phyloP scores from a whole-genome alignment of 2,797 vertebrate species.

The Paedocypris micromegethes region DNA sequence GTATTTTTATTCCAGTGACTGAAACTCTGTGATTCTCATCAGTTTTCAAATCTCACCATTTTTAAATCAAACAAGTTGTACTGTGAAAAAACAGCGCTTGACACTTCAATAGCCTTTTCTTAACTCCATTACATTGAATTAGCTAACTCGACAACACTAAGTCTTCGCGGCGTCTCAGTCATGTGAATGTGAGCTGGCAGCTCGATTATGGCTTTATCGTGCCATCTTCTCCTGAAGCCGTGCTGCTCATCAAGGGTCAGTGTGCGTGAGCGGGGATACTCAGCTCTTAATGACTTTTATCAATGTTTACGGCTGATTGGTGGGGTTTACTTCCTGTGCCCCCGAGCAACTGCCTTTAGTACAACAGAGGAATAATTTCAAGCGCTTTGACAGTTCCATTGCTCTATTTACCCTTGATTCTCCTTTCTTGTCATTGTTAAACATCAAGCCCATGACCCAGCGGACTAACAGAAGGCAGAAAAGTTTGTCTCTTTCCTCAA shows the following conservation, averaged over 20 bases:
- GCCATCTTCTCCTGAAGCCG: slow-evolving; percentile 13
- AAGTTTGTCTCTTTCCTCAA: slow-evolving; percentile 27
- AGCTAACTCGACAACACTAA: slow-evolving; percentile 34
- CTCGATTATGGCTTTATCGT: slow-evolving; percentile 39
- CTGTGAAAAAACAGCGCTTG: too few relatives aligned
- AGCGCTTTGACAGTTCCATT: background rate
- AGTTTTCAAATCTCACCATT: too few relatives aligned
- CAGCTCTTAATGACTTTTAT: slow-evolving; percentile 15
- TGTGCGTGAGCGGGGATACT: slow-evolving; percentile 9
- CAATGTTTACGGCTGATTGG: slow-evolving; percentile 2
- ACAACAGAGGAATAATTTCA: background rate
- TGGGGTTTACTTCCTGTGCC: background rate
- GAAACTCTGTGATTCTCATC: too few relatives aligned
- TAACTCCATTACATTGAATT: background rate
- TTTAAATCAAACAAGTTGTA: too few relatives aligned
- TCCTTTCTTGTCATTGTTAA: slow-evolving; percentile 10
- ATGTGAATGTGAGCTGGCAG: slow-evolving; percentile 24
- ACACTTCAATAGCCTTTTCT: too few relatives aligned
- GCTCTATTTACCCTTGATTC: slow-evolving; percentile 18
- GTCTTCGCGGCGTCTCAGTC: slow-evolving; percentile 9
- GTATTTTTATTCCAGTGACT: too few relatives aligned
- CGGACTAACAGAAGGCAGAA: slow-evolving; percentile 24
- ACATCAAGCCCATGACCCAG: slow-evolving; percentile 7
- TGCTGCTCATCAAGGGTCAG: slow-evolving; percentile 10
- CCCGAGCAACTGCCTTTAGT: background rate